A percentile compares a stretch with the other conserved stretches of the same genome.
These are phyloP conservation scores for Orussus abietinus DNA, from an alignment of 1,140 invertebrate genomes.

Conservation along the genomic window DNA sequence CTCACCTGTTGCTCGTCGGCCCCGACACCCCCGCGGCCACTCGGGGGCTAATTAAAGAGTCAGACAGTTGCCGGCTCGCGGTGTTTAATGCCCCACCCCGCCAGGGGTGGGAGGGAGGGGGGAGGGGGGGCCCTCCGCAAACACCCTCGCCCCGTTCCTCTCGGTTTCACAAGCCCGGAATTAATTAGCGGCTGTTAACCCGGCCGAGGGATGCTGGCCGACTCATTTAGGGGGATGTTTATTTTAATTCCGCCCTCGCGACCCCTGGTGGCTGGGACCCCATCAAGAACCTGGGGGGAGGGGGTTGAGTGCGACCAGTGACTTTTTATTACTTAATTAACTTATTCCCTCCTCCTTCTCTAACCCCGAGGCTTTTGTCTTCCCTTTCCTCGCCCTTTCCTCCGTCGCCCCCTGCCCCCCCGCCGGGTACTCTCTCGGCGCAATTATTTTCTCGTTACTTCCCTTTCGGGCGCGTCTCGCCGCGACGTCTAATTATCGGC, in stretches of 20 bases:
- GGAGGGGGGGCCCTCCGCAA: constrained; percentile 10
- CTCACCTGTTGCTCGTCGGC: constrained; percentile 50
- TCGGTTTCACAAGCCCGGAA: constrained; percentile 45
- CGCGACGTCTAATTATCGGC: constrained; percentile 50
- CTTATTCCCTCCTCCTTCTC: constrained; percentile 27
- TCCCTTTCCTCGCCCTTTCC: constrained; percentile 21
- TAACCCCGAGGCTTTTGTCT: constrained; percentile 16
- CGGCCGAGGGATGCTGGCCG: constrained; percentile 25
- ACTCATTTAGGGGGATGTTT: constrained; percentile 51
- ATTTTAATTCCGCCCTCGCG: constrained; percentile 44
- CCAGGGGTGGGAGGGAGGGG: constrained; percentile 15
- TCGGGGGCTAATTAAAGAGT: constrained; percentile 49
- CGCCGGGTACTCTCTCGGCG: constrained; percentile 32
- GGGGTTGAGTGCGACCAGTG: constrained; percentile 18
- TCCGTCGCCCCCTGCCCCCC: constrained; percentile 4
- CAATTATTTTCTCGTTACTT: constrained; percentile 55
- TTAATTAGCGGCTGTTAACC: constrained; percentile 47
- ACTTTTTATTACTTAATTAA: constrained; percentile 53
- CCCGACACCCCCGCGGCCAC: constrained; percentile 35
- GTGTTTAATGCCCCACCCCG: constrained; percentile 45
- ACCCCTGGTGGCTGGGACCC: neutral
- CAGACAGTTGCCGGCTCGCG: constrained; percentile 42
- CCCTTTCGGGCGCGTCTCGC: constrained; percentile 30
- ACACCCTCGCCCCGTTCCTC: constrained; percentile 35
- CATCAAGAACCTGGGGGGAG: neutral